These are phyloP conservation scores for Charadrius vociferus DNA, from an alignment of 2,113 vertebrate species.

Conservation along the genomic window DNA sequence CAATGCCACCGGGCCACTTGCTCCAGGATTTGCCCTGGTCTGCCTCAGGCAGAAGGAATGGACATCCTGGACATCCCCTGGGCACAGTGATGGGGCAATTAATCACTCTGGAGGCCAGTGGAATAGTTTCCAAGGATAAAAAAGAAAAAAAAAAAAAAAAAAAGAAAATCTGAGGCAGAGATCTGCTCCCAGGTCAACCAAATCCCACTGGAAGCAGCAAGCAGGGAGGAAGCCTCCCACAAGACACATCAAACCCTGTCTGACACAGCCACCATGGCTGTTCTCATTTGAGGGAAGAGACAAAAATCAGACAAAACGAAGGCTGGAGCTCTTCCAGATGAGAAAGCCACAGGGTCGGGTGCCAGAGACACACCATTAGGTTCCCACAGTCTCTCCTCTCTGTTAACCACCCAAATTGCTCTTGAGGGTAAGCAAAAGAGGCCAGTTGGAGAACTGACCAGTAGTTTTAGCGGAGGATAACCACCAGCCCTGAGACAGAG, in stretches of 20 bases:
- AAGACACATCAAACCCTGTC: neutral
- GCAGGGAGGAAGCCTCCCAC: neutral
- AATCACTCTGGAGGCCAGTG: neutral
- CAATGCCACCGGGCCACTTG: neutral
- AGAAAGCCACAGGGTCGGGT: neutral
- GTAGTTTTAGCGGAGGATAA: neutral
- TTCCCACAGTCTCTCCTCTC: neutral
- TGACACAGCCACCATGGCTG: neutral
- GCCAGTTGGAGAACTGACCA: neutral
- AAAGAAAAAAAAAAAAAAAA: accelerated
- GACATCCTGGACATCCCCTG: neutral
- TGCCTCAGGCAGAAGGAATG: neutral
- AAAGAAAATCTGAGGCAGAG: neutral
- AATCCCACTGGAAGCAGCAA: neutral
- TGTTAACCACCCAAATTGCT: neutral
- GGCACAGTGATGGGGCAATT: accelerated
- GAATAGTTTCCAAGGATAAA: neutral
- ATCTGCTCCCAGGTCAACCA: neutral
- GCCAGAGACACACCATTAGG: neutral
- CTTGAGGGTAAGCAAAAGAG: neutral
- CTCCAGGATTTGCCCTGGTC: neutral
- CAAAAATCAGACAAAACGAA: neutral
- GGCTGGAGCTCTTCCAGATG: neutral
- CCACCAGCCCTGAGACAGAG: neutral
- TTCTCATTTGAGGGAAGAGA: neutral